Evolutionary conservation across 2,113 vertebrate species (phyloP), one percentile per base, ranked within the genome.

Genomic region (Megaleporinus macrocephalus): DNA sequence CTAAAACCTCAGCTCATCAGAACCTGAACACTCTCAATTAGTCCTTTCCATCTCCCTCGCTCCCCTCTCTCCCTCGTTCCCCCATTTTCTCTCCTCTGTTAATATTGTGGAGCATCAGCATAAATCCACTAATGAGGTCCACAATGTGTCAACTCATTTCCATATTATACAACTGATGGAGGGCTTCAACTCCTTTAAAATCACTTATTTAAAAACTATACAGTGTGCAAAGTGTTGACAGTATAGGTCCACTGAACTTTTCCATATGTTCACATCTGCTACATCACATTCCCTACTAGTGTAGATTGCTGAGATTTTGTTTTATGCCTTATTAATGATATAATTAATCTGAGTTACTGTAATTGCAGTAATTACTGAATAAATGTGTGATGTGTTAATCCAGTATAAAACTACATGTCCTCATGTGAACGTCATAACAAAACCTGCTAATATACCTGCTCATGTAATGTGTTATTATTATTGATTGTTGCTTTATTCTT

Each of bases 11-110:
- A 76, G 47, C 41, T 80, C 65, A 47, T 73, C 33, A 78, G 63
- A 74, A 88, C 86, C 82, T 87, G 83, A 89, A 87, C 79, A 87
- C 86, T 90, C 86, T 86, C 88, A 89, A 92, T 92, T 91, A 89
- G 81, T 88, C 86, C 87, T 74, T 15, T 49, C 68, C 49, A 6
- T 61, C 29, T 65, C 24, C 47, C 15, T 61, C 72, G 68, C 30
- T 30, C 61, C 24, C 44, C 57, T 57, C 12, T 24, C 68, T 80
- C 44, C 47, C 18, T 68, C 18, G 11, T 55, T 27, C 29, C 51
- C 36, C 26, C 78, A 29, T 77, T 36, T 69, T n/a, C 47, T 27
- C 33, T 59, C 30, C n/a, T 18, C 14, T 24, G 55, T 62, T 76
- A 62, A 41, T 62, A 76, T 62, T 76, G 33, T 76, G 33, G 30